phyloP scores from a whole-genome alignment of 2,888 invertebrate species.

The Ectropis crepuscularia region DNA sequence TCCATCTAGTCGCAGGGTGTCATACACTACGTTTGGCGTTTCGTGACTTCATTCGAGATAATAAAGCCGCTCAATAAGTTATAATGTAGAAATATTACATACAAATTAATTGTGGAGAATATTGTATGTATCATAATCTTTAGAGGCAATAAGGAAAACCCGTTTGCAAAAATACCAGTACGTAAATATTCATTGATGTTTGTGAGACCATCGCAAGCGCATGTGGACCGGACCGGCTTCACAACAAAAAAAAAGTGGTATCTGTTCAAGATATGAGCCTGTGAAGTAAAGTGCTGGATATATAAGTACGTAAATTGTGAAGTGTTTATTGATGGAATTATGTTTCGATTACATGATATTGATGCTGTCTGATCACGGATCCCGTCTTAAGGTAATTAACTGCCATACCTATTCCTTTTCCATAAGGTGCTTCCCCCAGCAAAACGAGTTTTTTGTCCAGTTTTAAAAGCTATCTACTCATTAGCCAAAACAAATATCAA shows the following conservation, averaged over 20 bases:
- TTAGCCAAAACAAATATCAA: no score
- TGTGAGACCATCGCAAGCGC: slow-evolving; percentile 4
- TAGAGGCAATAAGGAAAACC: slow-evolving; percentile 32
- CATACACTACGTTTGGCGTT: no score
- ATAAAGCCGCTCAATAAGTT: no score
- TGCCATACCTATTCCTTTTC: no score
- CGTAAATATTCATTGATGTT: slow-evolving; percentile 10
- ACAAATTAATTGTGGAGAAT: not conserved
- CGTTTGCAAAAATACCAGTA: slow-evolving; percentile 27
- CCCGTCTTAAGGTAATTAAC: no score
- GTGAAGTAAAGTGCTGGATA: not conserved
- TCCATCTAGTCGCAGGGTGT: no score
- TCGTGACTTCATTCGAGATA: no score
- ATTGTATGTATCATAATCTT: slow-evolving; percentile 1
- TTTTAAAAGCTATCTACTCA: no score
- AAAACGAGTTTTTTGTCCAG: no score
- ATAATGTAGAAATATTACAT: not conserved
- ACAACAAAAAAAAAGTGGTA: slow-evolving; percentile 3
- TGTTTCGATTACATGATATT: not conserved
- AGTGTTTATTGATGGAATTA: not conserved
- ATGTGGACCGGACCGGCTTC: not conserved
- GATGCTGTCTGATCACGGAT: no score
- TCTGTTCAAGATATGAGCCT: not conserved
- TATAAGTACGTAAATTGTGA: not conserved
- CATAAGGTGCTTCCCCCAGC: no score